Evolutionary conservation across 2,113 vertebrate species (phyloP).

Genomic region (Prietella phreatophila): DNA sequence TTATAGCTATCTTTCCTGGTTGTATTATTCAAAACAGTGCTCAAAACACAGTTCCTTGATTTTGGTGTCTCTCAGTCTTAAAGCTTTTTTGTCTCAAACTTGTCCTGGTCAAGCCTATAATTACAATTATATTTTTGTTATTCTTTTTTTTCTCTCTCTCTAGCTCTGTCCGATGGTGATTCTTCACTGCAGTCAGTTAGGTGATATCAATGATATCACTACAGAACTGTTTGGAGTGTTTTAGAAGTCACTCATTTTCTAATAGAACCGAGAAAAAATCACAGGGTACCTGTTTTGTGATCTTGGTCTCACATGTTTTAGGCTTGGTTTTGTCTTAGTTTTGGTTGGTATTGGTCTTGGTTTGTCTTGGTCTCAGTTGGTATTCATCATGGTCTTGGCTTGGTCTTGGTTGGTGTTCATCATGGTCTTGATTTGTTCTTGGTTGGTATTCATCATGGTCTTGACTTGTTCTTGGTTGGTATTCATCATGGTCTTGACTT

Average conservation of each 20-base stretch:
- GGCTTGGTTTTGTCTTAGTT: neutral
- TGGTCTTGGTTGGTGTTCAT: neutral
- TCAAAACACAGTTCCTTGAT: neutral
- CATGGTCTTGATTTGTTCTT: neutral
- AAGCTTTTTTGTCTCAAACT: neutral
- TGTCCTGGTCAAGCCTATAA: neutral
- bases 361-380: neutral
- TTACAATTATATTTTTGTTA: neutral
- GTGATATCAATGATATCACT: neutral
- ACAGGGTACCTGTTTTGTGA: neutral
- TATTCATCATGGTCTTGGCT: neutral
- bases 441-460: neutral
- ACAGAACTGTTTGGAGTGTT: neutral
- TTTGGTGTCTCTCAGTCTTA: neutral
- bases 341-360: neutral
- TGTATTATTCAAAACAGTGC: neutral
- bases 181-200: neutral
- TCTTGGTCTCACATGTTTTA: neutral
- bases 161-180: neutral
- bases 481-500: neutral
- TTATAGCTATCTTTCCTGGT: neutral
- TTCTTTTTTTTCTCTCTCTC: neutral
- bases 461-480: neutral
- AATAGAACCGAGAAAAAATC: neutral
- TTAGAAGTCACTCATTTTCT: neutral